Evolutionary conservation across 2,888 invertebrate species (phyloP).

Genomic region (Amphipyra tragopoginis): DNA sequence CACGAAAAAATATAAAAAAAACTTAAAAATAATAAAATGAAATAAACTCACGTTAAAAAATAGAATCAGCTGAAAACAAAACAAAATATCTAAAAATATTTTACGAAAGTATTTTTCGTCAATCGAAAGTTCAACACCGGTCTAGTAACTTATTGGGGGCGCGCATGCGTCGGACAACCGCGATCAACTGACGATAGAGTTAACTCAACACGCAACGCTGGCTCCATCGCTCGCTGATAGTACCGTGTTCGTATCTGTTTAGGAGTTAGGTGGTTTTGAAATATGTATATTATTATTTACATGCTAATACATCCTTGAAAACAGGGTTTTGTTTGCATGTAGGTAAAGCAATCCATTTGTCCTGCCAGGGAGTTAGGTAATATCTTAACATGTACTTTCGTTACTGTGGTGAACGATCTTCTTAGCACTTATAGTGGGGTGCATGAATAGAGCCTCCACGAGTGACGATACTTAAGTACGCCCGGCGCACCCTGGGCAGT

Average conservation of each 20-base stretch:
- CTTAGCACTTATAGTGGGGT: too few species aligned
- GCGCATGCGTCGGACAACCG: slow-evolving; percentile 50
- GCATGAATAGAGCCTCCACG: too few species aligned
- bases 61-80: slow-evolving; percentile 8
- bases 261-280: slow-evolving; percentile 51
- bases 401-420: too few species aligned
- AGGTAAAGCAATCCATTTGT: too few species aligned
- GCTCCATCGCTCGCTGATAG: slow-evolving; percentile 20
- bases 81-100: slow-evolving; percentile 8
- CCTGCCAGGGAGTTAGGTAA: too few species aligned
- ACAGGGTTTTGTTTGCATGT: slow-evolving; percentile 1
- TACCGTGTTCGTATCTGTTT: slow-evolving; percentile 13
- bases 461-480: too few species aligned
- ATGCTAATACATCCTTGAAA: slow-evolving; percentile 18
- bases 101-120: slow-evolving; percentile 19
- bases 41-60: slow-evolving; percentile 25
- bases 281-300: slow-evolving; percentile 30
- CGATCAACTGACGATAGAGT: slow-evolving; percentile 46
- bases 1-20: too few species aligned
- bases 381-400: too few species aligned
- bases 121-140: slow-evolving; percentile 34
- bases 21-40: neutral
- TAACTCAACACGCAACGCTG: slow-evolving; percentile 22
- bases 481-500: too few species aligned
- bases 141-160: slow-evolving; percentile 24